These are phyloP conservation scores for Bradysia coprophila DNA, from an alignment of 1,140 invertebrate species.

Conservation along the genomic window DNA sequence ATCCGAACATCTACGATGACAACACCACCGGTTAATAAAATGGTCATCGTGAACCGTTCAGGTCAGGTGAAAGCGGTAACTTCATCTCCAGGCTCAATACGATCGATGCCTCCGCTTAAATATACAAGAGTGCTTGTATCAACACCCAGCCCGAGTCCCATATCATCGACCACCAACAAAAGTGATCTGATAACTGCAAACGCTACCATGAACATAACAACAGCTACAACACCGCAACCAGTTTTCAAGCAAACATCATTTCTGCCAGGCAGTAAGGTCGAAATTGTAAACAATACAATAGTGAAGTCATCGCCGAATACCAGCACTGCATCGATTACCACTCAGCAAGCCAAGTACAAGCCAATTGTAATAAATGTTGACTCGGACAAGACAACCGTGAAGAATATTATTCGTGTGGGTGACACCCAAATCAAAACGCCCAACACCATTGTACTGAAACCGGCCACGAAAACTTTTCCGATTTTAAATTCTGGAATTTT, in stretches of 20 bases:
- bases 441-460: constrained; percentile 8
- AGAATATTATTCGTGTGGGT: constrained; percentile 1
- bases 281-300: background rate
- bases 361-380: constrained; percentile 4
- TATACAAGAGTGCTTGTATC: background rate
- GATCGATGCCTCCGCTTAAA: background rate
- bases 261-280: background rate
- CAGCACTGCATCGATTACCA: background rate
- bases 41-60: background rate
- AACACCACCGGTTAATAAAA: background rate
- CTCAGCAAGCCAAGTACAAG: background rate
- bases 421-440: background rate
- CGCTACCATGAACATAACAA: background rate
- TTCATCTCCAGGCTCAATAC: background rate
- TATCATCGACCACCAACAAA: background rate
- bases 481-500: constrained; percentile 5
- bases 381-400: constrained; percentile 1
- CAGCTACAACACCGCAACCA: background rate
- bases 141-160: background rate
- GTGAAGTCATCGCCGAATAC: background rate
- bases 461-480: constrained; percentile 7
- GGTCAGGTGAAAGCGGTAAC: background rate
- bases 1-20: background rate
- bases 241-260: background rate
- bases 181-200: background rate